A percentile compares a stretch with the other conserved stretches of the same genome.
Conservation (phyloP, 2,888 invertebrate species). For the Pegoplata infirma region DNA sequence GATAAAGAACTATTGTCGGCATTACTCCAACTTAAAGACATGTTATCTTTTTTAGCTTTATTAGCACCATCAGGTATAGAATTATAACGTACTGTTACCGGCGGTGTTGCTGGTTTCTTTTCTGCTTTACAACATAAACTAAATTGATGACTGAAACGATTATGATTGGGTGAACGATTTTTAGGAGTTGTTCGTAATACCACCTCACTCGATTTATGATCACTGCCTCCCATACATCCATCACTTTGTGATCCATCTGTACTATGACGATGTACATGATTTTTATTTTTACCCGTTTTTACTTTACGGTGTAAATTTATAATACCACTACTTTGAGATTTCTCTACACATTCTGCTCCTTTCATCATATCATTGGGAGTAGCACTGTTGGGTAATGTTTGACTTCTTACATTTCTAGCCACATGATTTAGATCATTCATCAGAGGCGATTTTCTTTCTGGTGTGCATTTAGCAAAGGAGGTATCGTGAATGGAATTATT, state of each 20-base stretch:
- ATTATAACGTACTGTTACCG: slow-evolving; percentile 77
- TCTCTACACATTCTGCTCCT: slow-evolving; percentile 63
- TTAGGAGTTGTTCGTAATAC: slow-evolving; percentile 71
- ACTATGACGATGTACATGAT: slow-evolving; percentile 70
- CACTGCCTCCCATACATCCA: slow-evolving; percentile 59
- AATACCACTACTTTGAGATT: slow-evolving; percentile 70
- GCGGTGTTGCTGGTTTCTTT: slow-evolving; percentile 75
- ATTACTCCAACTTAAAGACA: slow-evolving; percentile 71
- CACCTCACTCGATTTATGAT: slow-evolving; percentile 62
- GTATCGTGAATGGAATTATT: slow-evolving; percentile 68
- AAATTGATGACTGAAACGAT: slow-evolving; percentile 77
- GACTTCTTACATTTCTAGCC: slow-evolving; percentile 66
- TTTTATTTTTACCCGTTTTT: slow-evolving; percentile 70
- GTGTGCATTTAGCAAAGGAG: slow-evolving; percentile 74
- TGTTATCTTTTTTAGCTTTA: slow-evolving; percentile 69
- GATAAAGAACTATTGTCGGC: slow-evolving; percentile 71
- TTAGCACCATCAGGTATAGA: slow-evolving; percentile 72
- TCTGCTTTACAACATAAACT: slow-evolving; percentile 77
- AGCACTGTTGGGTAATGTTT: slow-evolving; percentile 68
- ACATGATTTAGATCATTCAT: slow-evolving; percentile 59
- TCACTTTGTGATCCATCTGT: slow-evolving; percentile 73
- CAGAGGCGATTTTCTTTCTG: slow-evolving; percentile 63
- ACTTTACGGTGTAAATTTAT: slow-evolving; percentile 72
- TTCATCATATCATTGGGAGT: slow-evolving; percentile 52
- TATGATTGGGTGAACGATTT: slow-evolving; percentile 74